These are phyloP conservation scores for Lomographa bimaculata DNA, from an alignment of 2,888 invertebrate genomes.

Conservation along the genomic window DNA sequence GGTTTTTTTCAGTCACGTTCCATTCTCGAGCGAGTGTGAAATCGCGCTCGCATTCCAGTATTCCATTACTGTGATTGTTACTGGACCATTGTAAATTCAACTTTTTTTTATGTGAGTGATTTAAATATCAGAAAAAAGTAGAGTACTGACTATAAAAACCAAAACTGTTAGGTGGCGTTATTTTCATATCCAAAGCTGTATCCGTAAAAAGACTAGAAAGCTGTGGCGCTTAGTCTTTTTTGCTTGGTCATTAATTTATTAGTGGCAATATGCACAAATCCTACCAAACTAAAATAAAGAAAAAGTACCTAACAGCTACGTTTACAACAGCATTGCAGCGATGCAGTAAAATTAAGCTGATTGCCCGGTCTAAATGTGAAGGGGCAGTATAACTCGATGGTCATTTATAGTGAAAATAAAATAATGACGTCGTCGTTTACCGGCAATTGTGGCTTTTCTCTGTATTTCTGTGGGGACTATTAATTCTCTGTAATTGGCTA, in stretches of 20 bases:
- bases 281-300: too few species aligned
- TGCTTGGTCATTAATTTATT: too few species aligned
- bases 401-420: slow-evolving; percentile 28
- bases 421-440: slow-evolving; percentile 10
- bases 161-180: too few species aligned
- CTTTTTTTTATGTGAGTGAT: slow-evolving; percentile 32
- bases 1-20: slow-evolving; percentile 12
- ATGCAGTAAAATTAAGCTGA: slow-evolving; percentile 45
- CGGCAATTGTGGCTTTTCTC: slow-evolving; percentile 6
- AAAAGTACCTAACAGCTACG: too few species aligned
- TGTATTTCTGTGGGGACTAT: slow-evolving; percentile 1
- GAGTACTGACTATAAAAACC: too few species aligned
- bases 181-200: too few species aligned
- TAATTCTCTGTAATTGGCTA: slow-evolving; percentile 10
- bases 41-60: slow-evolving; percentile 31
- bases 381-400: slow-evolving; percentile 32
- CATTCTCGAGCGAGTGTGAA: slow-evolving; percentile 32
- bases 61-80: slow-evolving; percentile 3
- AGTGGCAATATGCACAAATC: too few species aligned
- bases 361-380: slow-evolving; percentile 35
- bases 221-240: too few species aligned
- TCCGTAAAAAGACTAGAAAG: too few species aligned
- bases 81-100: slow-evolving; percentile 3
- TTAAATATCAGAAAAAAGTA: too few species aligned
- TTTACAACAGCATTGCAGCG: slow-evolving; percentile 31